Evolutionary conservation across 2,113 vertebrate genomes (phyloP), one percentile per base, ranked within the genome.

Genomic region (Clupea harengus): DNA sequence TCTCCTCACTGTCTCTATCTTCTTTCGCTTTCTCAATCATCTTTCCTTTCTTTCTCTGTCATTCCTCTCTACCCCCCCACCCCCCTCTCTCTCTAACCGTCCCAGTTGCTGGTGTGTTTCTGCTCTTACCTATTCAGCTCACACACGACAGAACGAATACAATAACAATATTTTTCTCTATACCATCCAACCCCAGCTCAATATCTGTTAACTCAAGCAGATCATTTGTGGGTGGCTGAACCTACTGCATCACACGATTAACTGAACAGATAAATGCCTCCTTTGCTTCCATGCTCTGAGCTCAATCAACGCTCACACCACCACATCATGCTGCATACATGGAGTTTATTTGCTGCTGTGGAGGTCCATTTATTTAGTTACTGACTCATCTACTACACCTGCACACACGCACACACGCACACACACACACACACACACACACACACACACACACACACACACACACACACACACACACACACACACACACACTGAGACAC

Each of bases 391-490:
- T 7, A 2, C 28, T 39, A 32, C 64, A 72, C 82, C 50, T 25
- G n/a, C n/a, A n/a, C n/a, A n/a, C n/a, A n/a, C n/a, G n/a, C 25
- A 72, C 64, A 25, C 20, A 64, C 5, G 20, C 60, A 64, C 60
- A 64, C 20, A n/a, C 60, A 25, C 45, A 44, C 39, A 82, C 13
- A 64, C 20, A n/a, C 22, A 64, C 60, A 64, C 9, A 47, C 9
- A 10, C 6, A 47, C 46, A 47, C 9, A 10, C 46, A 83, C 75
- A 81, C 49, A 64, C 46, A 81, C 80, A 87, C 82, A 87, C 82
- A 80, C 72, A 81, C 47, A 60, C 54, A 60, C 54, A 22, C 18
- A 60, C 54, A 57, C 54, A 57, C 17, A 57, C 54, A 57, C 54
- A 49, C 54, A 60, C 54, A 22, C 18, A 60, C 22, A n/a, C 54